Evolutionary conservation across 2,113 vertebrate species (phyloP).

Genomic region (Butorides virescens): DNA sequence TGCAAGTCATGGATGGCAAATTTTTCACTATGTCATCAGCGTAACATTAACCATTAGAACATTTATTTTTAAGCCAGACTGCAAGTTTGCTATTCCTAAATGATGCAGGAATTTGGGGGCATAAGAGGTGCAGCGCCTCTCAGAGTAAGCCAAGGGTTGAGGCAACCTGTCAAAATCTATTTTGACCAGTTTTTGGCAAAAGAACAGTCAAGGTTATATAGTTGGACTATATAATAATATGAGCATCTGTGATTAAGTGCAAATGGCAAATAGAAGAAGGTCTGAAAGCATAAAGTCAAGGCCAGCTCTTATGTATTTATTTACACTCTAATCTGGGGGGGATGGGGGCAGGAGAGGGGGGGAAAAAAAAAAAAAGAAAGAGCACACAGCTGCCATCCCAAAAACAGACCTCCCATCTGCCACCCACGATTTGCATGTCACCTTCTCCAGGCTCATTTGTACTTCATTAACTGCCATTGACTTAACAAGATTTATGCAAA

Average conservation of each 20-base stretch:
- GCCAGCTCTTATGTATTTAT: conserved; percentile 13
- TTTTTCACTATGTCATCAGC: conserved; percentile 1
- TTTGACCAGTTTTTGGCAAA: not conserved
- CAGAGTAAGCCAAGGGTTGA: not conserved
- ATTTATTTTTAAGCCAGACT: not conserved
- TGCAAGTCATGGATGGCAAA: conserved; percentile 32
- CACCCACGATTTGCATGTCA: conserved; percentile 86
- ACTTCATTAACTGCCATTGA: conserved; percentile 92
- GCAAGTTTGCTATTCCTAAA: not conserved
- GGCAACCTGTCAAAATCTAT: not conserved
- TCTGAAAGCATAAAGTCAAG: conserved; percentile 30
- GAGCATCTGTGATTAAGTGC: conserved; percentile 2
- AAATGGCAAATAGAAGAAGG: not conserved
- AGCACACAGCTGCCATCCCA: conserved; percentile 81
- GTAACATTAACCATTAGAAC: not conserved
- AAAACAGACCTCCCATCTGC: conserved; percentile 90
- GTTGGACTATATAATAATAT: not conserved
- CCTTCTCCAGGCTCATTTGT: conserved; percentile 89
- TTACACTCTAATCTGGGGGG: conserved; percentile 48
- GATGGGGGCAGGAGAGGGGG: not conserved
- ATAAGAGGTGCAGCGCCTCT: not conserved
- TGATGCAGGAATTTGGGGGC: not conserved
- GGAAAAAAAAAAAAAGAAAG: not conserved
- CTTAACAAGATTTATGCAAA: conserved; percentile 92
- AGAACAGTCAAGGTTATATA: conserved; percentile 20